phyloP scores from a whole-genome alignment of 2,113 vertebrate species.

The Ibidorhyncha struthersii region DNA sequence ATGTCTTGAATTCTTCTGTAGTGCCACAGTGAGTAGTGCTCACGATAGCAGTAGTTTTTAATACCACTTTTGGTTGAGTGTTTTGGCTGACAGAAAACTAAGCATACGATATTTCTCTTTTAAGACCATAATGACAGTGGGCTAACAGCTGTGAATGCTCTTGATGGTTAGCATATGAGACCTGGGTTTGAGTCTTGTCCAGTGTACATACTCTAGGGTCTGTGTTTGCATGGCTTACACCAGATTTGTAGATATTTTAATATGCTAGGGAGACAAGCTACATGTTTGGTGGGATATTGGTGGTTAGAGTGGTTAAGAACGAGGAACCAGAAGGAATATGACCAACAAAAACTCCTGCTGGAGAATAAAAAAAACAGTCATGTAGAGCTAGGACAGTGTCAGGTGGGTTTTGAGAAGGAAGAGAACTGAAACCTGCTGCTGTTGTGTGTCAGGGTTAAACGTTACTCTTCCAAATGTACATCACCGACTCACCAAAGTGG shows the following conservation, averaged over 20 bases:
- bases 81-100: not conserved
- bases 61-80: not conserved
- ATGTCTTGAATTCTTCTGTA: not conserved
- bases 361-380: not conserved
- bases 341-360: conserved; percentile 7
- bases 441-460: not conserved
- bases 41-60: not conserved
- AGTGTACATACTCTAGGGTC: not conserved
- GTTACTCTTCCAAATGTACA: not conserved
- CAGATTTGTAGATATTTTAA: not conserved
- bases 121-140: conserved; percentile 13
- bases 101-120: not conserved
- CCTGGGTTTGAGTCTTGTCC: conserved; percentile 30
- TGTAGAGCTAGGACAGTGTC: not conserved
- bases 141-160: not conserved
- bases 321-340: not conserved
- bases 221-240: not conserved
- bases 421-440: not conserved
- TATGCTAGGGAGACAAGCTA: not conserved
- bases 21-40: not conserved
- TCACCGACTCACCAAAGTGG: not conserved
- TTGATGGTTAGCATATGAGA: not conserved
- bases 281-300: not conserved
- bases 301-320: conserved; percentile 9
- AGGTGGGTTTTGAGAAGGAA: conserved; percentile 15